Evolutionary conservation across 2,113 vertebrate species (phyloP).

Genomic region (Sinosuthora webbiana): DNA sequence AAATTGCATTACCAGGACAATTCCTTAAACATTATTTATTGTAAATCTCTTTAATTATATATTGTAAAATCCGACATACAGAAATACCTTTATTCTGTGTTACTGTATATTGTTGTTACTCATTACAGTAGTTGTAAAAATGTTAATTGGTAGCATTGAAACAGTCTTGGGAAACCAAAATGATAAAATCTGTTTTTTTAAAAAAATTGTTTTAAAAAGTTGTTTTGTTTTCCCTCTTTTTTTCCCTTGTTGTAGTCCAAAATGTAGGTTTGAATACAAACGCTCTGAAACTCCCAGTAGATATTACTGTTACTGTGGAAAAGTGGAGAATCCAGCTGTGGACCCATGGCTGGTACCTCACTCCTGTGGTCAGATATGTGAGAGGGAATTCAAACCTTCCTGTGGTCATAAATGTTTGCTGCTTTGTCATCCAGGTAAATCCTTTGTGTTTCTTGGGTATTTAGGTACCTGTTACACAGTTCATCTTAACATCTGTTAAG

Average conservation of each 20-base stretch:
- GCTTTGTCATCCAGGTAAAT: constrained; percentile 94
- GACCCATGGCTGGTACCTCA: constrained; percentile 97
- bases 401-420: constrained; percentile 96
- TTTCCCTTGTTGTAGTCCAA: constrained; percentile 80
- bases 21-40: neutral
- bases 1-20: neutral
- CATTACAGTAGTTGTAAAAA: neutral
- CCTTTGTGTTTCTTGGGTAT: neutral
- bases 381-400: constrained; percentile 83
- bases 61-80: neutral
- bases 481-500: neutral
- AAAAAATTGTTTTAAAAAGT: neutral
- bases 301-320: constrained; percentile 94
- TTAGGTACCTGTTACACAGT: neutral
- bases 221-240: neutral
- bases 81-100: neutral
- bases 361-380: constrained; percentile 94
- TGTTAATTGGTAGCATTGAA: neutral
- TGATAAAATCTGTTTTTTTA: neutral
- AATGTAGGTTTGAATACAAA: constrained; percentile 92
- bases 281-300: constrained; percentile 84
- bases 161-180: neutral
- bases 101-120: neutral
- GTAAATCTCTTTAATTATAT: neutral
- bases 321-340: constrained; percentile 86